Percentiles rank a stretch among this genome's conserved stretches.
phyloP scores from a whole-genome alignment of 2,113 vertebrate species.

The Ia io region DNA sequence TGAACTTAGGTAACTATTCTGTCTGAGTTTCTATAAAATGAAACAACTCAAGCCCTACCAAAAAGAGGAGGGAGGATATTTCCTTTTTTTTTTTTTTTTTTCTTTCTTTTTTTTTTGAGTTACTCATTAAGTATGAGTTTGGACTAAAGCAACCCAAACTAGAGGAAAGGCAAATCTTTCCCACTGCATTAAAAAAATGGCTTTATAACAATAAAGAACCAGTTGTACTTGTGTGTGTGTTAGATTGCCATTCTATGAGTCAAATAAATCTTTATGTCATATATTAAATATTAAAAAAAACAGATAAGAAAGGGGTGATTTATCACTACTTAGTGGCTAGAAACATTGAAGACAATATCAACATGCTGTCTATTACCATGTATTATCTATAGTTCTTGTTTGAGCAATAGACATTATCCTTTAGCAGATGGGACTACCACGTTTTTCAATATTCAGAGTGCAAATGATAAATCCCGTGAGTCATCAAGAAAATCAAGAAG shows the following conservation, averaged over 20 bases:
- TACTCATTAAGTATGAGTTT: neutral
- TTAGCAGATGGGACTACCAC: neutral
- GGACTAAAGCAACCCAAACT: neutral
- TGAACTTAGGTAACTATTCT: neutral
- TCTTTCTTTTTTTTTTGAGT: neutral
- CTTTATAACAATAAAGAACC: neutral
- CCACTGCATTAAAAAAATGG: neutral
- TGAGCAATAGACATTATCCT: neutral
- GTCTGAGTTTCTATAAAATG: neutral
- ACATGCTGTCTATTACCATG: neutral
- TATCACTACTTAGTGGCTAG: neutral
- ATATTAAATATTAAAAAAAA: neutral
- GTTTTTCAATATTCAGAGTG: conserved; percentile 21
- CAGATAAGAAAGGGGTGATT: neutral
- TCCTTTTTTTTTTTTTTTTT: neutral
- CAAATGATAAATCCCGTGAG: neutral
- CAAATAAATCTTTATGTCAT: neutral
- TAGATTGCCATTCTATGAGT: neutral
- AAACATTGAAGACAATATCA: neutral
- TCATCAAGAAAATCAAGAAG: neutral
- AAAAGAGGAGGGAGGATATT: neutral
- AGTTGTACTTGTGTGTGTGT: neutral
- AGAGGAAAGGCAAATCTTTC: neutral
- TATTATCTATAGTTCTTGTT: conserved; percentile 21
- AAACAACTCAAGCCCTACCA: neutral